Evolutionary conservation across 1,140 invertebrate genomes (phyloP).

Genomic region (Drosophila orena): DNA sequence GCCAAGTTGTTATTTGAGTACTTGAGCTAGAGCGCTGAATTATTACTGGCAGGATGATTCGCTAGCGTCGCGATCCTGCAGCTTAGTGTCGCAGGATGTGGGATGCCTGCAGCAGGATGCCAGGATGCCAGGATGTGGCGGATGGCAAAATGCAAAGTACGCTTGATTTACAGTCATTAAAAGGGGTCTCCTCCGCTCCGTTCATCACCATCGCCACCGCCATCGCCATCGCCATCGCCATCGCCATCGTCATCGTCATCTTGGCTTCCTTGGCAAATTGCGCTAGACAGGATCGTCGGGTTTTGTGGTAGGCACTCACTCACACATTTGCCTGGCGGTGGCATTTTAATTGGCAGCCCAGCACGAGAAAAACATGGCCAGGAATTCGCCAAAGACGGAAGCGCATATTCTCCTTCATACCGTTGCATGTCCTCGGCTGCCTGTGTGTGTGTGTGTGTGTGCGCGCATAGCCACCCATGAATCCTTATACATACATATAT

Average conservation of each 20-base stretch:
- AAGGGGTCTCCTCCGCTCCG: conserved; percentile 27
- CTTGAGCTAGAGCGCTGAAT: too few species aligned
- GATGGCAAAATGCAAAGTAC: conserved; percentile 78
- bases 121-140: conserved; percentile 39
- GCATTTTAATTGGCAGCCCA: conserved; percentile 79
- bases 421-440: conserved; percentile 56
- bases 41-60: not conserved
- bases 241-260: conserved; percentile 8
- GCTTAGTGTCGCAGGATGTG: conserved; percentile 41
- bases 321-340: conserved; percentile 72
- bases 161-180: conserved; percentile 82
- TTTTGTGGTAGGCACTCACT: conserved; percentile 11
- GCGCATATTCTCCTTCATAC: conserved; percentile 71
- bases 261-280: conserved; percentile 37
- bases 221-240: not conserved
- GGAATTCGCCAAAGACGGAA: conserved; percentile 65
- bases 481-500: not conserved
- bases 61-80: conserved; percentile 7
- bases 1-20: too few species aligned
- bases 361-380: conserved; percentile 37
- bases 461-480: not conserved
- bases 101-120: conserved; percentile 13
- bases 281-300: conserved; percentile 34
- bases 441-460: not conserved
- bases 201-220: not conserved